These are phyloP conservation scores for Macroglossus sobrinus DNA, from an alignment of 2,113 vertebrate species.

Conservation along the genomic window DNA sequence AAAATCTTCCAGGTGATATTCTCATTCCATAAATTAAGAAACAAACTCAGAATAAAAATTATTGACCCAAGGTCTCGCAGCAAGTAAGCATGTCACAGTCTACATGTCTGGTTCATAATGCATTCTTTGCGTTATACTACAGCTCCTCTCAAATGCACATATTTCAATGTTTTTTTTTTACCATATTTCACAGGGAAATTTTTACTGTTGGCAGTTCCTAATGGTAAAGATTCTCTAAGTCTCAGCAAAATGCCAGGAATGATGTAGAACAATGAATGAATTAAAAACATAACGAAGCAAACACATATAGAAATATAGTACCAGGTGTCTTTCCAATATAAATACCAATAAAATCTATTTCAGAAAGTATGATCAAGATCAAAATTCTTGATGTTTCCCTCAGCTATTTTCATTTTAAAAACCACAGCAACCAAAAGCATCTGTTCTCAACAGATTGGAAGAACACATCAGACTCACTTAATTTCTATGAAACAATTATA, in stretches of 20 bases:
- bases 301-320: background rate
- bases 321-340: background rate
- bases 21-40: background rate
- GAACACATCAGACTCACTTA: background rate
- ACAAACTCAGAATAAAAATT: background rate
- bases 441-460: background rate
- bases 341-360: background rate
- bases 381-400: background rate
- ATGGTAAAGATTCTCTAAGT: background rate
- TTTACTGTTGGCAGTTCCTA: background rate
- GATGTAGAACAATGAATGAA: background rate
- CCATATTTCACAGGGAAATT: background rate
- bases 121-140: background rate
- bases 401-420: constrained; percentile 15
- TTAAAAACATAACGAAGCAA: background rate
- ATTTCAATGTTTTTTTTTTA: background rate
- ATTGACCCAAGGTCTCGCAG: background rate
- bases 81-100: background rate
- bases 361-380: background rate
- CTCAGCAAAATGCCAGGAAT: background rate
- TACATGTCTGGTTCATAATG: background rate
- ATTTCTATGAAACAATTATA: background rate
- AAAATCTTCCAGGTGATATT: background rate
- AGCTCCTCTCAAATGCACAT: background rate
- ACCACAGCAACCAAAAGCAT: background rate